phyloP scores from a whole-genome alignment of 2,888 invertebrate genomes.

The Papilio elwesi region DNA sequence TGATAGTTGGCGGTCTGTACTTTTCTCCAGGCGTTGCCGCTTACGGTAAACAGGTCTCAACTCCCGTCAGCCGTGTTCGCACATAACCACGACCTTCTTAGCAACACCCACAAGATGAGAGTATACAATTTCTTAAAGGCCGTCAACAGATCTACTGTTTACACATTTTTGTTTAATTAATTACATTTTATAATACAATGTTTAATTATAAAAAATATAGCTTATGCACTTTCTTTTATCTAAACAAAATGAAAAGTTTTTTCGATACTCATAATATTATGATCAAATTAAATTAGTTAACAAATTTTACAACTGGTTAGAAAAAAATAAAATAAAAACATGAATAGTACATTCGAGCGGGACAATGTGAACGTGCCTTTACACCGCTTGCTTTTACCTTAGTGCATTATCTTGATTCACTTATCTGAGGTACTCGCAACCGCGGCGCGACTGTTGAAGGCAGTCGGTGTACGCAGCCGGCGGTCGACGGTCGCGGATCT shows the following conservation, averaged over 20 bases:
- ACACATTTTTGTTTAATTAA: background rate
- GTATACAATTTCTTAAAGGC: background rate
- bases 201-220: too few relatives aligned
- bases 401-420: constrained; percentile 74
- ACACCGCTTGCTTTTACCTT: constrained; percentile 63
- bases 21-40: background rate
- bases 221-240: too few relatives aligned
- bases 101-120: background rate
- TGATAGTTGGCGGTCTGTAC: background rate
- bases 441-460: constrained; percentile 56
- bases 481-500: constrained; percentile 61
- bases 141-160: background rate
- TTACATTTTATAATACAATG: too few relatives aligned
- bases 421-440: constrained; percentile 64
- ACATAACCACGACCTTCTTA: constrained; percentile 7
- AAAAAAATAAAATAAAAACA: background rate
- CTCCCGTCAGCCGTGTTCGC: background rate
- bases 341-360: background rate
- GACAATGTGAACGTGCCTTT: constrained; percentile 51
- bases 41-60: background rate
- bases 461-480: constrained; percentile 67
- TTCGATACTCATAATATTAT: too few relatives aligned
- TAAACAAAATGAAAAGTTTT: too few relatives aligned
- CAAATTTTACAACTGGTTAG: background rate
- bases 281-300: background rate